Evolutionary conservation across 2,113 vertebrate genomes (phyloP).

Genomic region (Odontophorus gujanensis): DNA sequence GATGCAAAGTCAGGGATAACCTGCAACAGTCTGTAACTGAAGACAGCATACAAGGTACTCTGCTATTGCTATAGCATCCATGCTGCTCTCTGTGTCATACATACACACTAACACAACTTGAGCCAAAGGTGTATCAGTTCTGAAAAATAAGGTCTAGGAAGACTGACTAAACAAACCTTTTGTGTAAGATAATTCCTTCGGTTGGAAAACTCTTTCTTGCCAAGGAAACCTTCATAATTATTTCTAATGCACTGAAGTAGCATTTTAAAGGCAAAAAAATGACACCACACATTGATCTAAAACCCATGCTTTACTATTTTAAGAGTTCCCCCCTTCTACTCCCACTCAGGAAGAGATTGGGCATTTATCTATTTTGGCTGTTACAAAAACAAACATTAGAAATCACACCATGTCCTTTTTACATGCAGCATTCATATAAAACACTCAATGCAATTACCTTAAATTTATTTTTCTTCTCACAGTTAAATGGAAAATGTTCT

Average conservation of each 20-base stretch:
- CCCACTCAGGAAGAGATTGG: constrained; percentile 13
- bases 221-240: constrained; percentile 57
- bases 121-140: constrained; percentile 32
- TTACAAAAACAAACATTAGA: constrained; percentile 64
- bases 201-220: constrained; percentile 46
- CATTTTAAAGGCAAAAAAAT: constrained; percentile 56
- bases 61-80: background rate
- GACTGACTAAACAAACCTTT: constrained; percentile 56
- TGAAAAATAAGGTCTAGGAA: constrained; percentile 56
- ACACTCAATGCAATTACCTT: constrained; percentile 68
- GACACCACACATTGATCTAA: constrained; percentile 25
- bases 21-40: background rate
- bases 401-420: constrained; percentile 66
- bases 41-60: background rate
- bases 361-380: constrained; percentile 55
- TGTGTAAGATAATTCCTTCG: constrained; percentile 56
- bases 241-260: constrained; percentile 41
- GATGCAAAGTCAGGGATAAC: background rate
- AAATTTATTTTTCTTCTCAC: constrained; percentile 76
- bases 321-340: constrained; percentile 15
- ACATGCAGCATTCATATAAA: constrained; percentile 59
- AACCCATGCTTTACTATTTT: constrained; percentile 34
- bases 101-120: background rate
- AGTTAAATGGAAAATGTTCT: constrained; percentile 70
- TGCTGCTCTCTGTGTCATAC: background rate